Evolutionary conservation across 2,113 vertebrate genomes (phyloP), one percentile per base, ranked within the genome.

Genomic region (Poeciliopsis prolifica): DNA sequence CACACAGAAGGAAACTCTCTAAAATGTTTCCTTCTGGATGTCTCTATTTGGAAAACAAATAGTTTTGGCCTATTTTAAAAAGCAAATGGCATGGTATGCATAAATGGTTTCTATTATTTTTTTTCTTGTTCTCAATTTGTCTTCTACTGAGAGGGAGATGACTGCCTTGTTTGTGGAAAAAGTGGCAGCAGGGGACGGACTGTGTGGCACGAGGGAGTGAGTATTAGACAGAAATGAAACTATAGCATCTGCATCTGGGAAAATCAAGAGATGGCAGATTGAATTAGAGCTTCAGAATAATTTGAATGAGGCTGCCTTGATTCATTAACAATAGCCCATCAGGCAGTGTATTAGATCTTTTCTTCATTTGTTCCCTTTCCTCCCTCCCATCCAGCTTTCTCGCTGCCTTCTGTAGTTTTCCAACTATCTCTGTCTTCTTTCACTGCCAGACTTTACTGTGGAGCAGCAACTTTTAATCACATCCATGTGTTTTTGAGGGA

Each of bases 201-300:
- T 19, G 68, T 54, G 78, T 70, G 65, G 83, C 82, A 82, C 82
- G 24, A 75, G 87, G 81, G 86, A 90, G 75, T 44, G 77, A 85
- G 80, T 75, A 83, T 82, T 84, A 87, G 82, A 82, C 69, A 89
- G 67, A 89, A 90, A 92, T 90, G 89, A 83, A 93, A 93, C 88
- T 70, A 70, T 69, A 89, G 77, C 83, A 85, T 92, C 87, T 91
- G 86, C 88, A 89, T 66, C 61, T 70, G 89, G 88, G 89, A 82
- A 90, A 87, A 86, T 88, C 70, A 70, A 70, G 77, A 88, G 82
- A 81, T 74, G 80, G 74, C 81, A 88, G 79, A 93, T 93, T 93
- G 75, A 92, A 91, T 92, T 90, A 91, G 82, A 84, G 89, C 74
- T 86, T 88, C 89, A 83, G 89, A 75, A 80, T 92, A 79, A 82